Conservation (phyloP, 2,113 vertebrate genomes). For the Telmatochromis sp. region DNA sequence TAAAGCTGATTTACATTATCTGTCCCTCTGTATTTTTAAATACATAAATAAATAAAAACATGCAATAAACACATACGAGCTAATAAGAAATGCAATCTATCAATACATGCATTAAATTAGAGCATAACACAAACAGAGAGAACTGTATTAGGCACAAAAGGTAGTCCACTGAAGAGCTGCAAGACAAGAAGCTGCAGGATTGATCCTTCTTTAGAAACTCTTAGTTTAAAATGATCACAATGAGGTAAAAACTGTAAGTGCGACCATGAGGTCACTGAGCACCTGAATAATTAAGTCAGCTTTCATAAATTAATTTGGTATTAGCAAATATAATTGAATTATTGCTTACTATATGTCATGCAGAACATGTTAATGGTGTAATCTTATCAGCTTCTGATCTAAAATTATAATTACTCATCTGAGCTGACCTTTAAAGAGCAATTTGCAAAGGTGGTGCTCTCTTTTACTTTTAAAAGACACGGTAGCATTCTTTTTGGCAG, state of each 20-base stretch:
- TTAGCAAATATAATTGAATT: not conserved
- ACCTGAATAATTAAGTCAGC: accelerated
- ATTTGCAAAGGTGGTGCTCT: not conserved
- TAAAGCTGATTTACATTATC: not conserved
- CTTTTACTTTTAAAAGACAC: not conserved
- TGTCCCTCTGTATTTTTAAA: not conserved
- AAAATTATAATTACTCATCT: not conserved
- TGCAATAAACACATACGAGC: not conserved
- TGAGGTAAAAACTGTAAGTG: accelerated
- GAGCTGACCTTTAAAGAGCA: not conserved
- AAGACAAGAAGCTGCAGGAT: not conserved
- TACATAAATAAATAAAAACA: not conserved
- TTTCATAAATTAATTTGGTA: not conserved
- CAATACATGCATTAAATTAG: not conserved
- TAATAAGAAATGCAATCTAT: not conserved
- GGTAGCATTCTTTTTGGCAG: not conserved
- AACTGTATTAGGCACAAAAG: not conserved
- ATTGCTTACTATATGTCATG: not conserved
- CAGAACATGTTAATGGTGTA: not conserved
- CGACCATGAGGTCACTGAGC: accelerated
- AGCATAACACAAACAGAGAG: not conserved
- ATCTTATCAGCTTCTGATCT: not conserved
- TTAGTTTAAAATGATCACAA: not conserved
- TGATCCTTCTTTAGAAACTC: not conserved
- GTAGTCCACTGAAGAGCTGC: accelerated